Percentiles rank a stretch among this genome's conserved stretches.
phyloP scores from a whole-genome alignment of 1,140 invertebrate genomes.

The Brachystomella parvula region DNA sequence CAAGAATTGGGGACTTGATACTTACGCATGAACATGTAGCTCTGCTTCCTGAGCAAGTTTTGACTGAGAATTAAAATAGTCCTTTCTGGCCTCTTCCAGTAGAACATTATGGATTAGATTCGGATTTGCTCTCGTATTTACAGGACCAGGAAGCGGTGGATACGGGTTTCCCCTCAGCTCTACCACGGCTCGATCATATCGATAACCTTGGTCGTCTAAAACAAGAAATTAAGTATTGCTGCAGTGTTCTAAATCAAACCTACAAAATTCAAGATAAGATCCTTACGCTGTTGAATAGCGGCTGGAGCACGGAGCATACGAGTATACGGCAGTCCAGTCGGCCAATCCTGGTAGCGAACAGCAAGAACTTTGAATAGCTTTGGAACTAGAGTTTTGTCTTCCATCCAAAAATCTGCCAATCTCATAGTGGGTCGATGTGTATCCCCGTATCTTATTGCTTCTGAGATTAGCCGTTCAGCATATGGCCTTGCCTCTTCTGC shows the following conservation, averaged over 20 bases:
- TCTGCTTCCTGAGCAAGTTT: slow-evolving; percentile 21
- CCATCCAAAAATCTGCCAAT: slow-evolving; percentile 75
- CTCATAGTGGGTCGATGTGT: slow-evolving; percentile 77
- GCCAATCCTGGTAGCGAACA: slow-evolving; percentile 66
- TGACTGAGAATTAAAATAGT: slow-evolving; percentile 29
- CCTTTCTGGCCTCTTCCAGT: slow-evolving; percentile 36
- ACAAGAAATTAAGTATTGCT: background rate
- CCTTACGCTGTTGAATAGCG: slow-evolving; percentile 12
- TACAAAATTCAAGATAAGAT: slow-evolving; percentile 6
- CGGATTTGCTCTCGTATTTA: slow-evolving; percentile 24
- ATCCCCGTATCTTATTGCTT: slow-evolving; percentile 79
- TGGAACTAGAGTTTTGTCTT: slow-evolving; percentile 80
- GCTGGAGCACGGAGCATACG: slow-evolving; percentile 27
- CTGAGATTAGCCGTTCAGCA: slow-evolving; percentile 75
- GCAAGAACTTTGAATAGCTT: slow-evolving; percentile 89
- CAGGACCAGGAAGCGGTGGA: slow-evolving; percentile 33
- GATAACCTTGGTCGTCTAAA: background rate
- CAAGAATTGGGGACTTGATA: background rate
- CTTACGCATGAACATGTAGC: slow-evolving; percentile 22
- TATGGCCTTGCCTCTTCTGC: slow-evolving; percentile 82
- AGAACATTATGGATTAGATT: slow-evolving; percentile 33
- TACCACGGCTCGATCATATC: slow-evolving; percentile 21
- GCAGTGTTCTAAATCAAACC: background rate
- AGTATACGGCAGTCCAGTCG: slow-evolving; percentile 38
- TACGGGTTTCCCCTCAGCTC: slow-evolving; percentile 35